A percentile compares a stretch with the other conserved stretches of the same genome.
These are phyloP conservation scores for Acanthosepion pharaonis DNA, from an alignment of 2,888 invertebrate species.

Conservation along the genomic window DNA sequence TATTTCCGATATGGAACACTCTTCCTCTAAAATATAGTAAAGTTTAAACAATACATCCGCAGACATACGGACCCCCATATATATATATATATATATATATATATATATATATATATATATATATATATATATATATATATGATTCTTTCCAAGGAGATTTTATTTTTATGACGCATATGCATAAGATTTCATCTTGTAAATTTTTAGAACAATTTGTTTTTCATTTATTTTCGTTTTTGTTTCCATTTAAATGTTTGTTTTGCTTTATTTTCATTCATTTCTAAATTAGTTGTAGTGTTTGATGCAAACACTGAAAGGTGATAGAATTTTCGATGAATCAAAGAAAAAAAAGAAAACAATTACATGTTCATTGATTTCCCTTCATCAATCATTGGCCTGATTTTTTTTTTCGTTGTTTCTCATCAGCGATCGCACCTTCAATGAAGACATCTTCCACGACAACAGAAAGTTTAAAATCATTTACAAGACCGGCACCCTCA, in stretches of 20 bases:
- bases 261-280: background rate
- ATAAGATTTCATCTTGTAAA: background rate
- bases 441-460: conserved; percentile 16
- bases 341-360: background rate
- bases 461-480: conserved; percentile 11
- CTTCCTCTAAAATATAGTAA: no score
- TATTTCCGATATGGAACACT: no score
- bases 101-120: no score
- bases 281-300: background rate
- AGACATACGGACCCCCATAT: no score
- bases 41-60: no score
- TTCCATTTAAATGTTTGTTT: background rate
- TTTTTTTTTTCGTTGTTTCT: background rate
- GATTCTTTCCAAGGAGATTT: no score
- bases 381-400: background rate
- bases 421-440: conserved; percentile 33
- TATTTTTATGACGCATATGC: no score
- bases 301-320: background rate
- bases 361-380: background rate
- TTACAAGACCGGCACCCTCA: conserved; percentile 11
- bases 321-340: background rate
- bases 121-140: no score
- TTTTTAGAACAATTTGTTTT: background rate
- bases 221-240: background rate
- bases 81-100: no score